Evolutionary conservation across 2,888 invertebrate species (phyloP), one percentile per base, ranked within the genome.

Genomic region (Polydesmus complanatus): DNA sequence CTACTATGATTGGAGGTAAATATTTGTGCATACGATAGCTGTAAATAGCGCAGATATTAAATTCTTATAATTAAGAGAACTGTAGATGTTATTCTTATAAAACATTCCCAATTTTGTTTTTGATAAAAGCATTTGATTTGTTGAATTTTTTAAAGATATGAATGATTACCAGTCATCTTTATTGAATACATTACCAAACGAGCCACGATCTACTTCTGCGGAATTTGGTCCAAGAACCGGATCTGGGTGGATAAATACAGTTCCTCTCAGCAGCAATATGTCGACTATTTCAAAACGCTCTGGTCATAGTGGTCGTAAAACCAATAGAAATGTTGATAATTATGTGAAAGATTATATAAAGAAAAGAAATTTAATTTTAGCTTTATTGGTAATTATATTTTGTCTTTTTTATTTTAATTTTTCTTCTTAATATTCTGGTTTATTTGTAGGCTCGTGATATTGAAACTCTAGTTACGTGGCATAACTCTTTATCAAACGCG

Each of bases 341-440:
- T 90, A 90, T 72, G 88, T 94, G 61, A 94, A 94, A 70, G 93
- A 95, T 70, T 97, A 95, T 73, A 86, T 94, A 66, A 86, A 87
- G 73, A 95, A 95, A 72, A 79, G 97, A 61, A 95, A 92, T 74
- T 81, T 98, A 2, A 94, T 98, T 67, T 76, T 98, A 48, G 90
- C 94, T 69, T 77, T 97, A 14, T 77, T 98, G 78, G 88, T 84
- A 67, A 75, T 76, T 70, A 1, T 21, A 14, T 19, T 49, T 3
- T 8, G n/a, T 55, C 18, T 55, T 19, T 54, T 54, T 22, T 14
- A 25, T 26, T 54, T 56, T 47, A 1, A 5, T 2, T 8, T 23
- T 47, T 18, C 19, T 47, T 19, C 22, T 27, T 60, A n/a, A 11
- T 22, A 55, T 47, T 52, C 47, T 11, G 3, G 5, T 1, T 23